Percentiles rank a stretch among this genome's conserved stretches.
Evolutionary conservation across 2,113 vertebrate genomes (phyloP).

Genomic region (Symphodus melops): DNA sequence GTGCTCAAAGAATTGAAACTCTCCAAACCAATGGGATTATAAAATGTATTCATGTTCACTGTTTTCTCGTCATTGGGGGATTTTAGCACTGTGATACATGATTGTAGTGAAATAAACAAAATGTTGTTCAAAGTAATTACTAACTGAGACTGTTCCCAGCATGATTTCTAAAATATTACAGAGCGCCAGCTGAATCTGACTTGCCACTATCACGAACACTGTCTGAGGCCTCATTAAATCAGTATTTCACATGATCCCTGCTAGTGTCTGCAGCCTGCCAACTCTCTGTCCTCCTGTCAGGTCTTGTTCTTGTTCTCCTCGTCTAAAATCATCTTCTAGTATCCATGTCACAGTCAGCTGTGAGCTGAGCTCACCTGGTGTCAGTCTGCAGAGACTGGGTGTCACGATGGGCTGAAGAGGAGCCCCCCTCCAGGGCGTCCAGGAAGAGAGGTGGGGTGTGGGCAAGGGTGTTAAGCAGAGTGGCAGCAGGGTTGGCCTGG

Average conservation of each 20-base stretch:
- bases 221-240: slow-evolving; percentile 55
- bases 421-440: slow-evolving; percentile 74
- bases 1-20: not conserved
- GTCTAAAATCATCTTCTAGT: slow-evolving; percentile 52
- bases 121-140: slow-evolving; percentile 40
- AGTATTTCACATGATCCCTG: slow-evolving; percentile 58
- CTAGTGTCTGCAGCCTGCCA: slow-evolving; percentile 37
- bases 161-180: slow-evolving; percentile 37
- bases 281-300: slow-evolving; percentile 47
- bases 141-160: slow-evolving; percentile 6
- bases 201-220: slow-evolving; percentile 24
- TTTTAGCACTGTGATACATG: slow-evolving; percentile 12
- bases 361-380: slow-evolving; percentile 73
- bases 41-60: not conserved
- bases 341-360: slow-evolving; percentile 48
- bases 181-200: slow-evolving; percentile 27
- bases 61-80: not conserved
- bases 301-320: slow-evolving; percentile 28
- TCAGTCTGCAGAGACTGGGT: slow-evolving; percentile 80
- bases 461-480: slow-evolving; percentile 58
- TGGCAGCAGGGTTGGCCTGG: slow-evolving; percentile 43
- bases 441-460: slow-evolving; percentile 78
- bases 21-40: not conserved
- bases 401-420: slow-evolving; percentile 67
- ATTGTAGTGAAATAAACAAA: slow-evolving; percentile 26